A percentile compares a stretch with the other conserved stretches of the same genome.
Evolutionary conservation across 2,113 vertebrate genomes (phyloP).

Genomic region (Peromyscus polionotus): DNA sequence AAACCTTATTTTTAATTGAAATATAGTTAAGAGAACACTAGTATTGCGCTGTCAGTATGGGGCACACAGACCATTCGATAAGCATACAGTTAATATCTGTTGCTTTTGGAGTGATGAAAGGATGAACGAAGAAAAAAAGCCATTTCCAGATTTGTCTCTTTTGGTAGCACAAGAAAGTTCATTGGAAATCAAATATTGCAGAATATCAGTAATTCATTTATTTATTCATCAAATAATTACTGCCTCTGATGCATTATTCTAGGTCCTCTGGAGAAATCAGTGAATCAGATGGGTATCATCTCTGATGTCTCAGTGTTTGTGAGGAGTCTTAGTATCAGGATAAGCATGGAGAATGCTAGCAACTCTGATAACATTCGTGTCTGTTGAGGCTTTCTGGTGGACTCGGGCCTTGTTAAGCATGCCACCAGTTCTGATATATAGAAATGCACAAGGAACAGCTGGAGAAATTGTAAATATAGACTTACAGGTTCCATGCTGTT

Average conservation of each 20-base stretch:
- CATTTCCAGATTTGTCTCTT: constrained; percentile 5
- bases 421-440: neutral
- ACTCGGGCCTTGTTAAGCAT: neutral
- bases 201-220: neutral
- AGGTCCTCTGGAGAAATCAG: neutral
- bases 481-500: neutral
- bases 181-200: constrained; percentile 24
- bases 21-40: neutral
- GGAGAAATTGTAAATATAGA: neutral
- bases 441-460: neutral
- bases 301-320: neutral
- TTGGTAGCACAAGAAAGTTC: neutral
- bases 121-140: neutral
- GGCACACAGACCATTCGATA: neutral
- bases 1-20: neutral
- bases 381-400: neutral
- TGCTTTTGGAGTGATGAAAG: neutral
- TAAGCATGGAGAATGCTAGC: neutral
- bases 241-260: neutral
- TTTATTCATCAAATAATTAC: neutral
- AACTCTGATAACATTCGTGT: neutral
- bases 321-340: neutral
- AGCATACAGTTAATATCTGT: neutral
- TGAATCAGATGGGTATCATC: neutral
- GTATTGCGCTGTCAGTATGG: neutral